A percentile compares a stretch with the other conserved stretches of the same genome.
phyloP scores from a whole-genome alignment of 2,113 vertebrate species.

The Osmerus eperlanus region DNA sequence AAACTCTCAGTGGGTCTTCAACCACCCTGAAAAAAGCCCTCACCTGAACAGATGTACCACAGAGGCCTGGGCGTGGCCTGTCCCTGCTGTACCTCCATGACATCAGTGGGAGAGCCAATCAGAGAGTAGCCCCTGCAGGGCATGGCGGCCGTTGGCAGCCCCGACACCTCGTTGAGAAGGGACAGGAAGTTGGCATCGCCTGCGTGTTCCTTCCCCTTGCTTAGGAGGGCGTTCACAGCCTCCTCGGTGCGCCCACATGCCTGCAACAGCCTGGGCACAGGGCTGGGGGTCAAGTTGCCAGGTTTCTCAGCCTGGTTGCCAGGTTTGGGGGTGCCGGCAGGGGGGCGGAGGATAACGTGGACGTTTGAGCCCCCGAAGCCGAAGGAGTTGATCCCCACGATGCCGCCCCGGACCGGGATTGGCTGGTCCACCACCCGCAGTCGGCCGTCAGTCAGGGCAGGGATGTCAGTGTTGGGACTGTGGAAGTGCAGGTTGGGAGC shows the following conservation, averaged over 20 bases:
- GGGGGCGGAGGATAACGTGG: slow-evolving; percentile 84
- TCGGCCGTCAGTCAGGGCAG: slow-evolving; percentile 78
- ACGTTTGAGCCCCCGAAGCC: slow-evolving; percentile 96
- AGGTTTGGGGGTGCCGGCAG: slow-evolving; percentile 19
- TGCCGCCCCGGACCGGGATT: slow-evolving; percentile 78
- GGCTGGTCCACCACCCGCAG: slow-evolving; percentile 81
- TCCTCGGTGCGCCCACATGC: slow-evolving; percentile 84
- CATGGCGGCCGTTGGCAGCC: slow-evolving; percentile 72
- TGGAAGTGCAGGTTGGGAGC: slow-evolving; percentile 90
- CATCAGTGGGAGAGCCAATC: slow-evolving; percentile 69
- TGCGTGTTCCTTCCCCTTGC: slow-evolving; percentile 66
- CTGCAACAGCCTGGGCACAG: slow-evolving; percentile 73
- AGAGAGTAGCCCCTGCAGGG: slow-evolving; percentile 84
- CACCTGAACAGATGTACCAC: slow-evolving; percentile 96
- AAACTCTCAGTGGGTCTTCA: not conserved
- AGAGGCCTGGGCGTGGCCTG: slow-evolving; percentile 73
- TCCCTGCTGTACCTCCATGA: slow-evolving; percentile 76
- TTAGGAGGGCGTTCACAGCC: slow-evolving; percentile 74
- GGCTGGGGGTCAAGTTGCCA: not conserved
- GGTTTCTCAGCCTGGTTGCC: not conserved
- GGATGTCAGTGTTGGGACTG: slow-evolving; percentile 83
- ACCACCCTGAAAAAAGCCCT: slow-evolving; percentile 18
- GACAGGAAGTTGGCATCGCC: slow-evolving; percentile 72
- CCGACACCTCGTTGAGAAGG: slow-evolving; percentile 81
- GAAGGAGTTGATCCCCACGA: slow-evolving; percentile 88